Percentiles rank a stretch among this genome's conserved stretches.
Conservation (phyloP, 2,797 vertebrate species). For the Parauchenoglanis punctatus region DNA sequence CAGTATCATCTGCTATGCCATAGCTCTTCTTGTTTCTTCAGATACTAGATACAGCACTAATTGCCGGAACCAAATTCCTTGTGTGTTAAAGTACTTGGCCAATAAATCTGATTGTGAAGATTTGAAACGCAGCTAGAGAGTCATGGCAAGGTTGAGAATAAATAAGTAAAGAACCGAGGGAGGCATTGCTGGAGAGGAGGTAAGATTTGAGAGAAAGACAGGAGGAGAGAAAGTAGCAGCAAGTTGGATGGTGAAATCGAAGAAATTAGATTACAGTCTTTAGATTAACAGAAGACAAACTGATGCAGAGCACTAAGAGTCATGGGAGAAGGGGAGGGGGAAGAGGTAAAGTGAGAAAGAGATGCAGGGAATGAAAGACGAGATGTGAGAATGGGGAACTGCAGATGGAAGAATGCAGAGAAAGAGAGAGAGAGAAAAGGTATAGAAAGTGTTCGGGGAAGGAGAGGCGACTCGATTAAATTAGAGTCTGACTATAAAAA, state of each 20-base stretch:
- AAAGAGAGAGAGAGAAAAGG: neutral
- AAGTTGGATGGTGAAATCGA: neutral
- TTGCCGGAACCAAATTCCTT: too few relatives aligned
- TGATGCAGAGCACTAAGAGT: neutral
- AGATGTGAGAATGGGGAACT: neutral
- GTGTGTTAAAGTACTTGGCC: too few relatives aligned
- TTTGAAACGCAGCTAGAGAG: neutral
- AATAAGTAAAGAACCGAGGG: neutral
- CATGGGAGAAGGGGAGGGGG: neutral
- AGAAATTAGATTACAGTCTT: conserved; percentile 24
- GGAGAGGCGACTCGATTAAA: conserved; percentile 10
- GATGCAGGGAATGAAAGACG: conserved; percentile 1
- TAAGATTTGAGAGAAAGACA: neutral
- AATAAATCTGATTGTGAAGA: too few relatives aligned
- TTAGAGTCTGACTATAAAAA: conserved; percentile 8
- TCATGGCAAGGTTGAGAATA: neutral
- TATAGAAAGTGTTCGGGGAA: neutral
- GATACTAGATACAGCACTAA: too few relatives aligned
- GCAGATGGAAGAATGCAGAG: conserved; percentile 4
- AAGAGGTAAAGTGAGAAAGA: conserved; percentile 13
- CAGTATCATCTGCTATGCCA: too few relatives aligned
- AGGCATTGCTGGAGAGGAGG: neutral
- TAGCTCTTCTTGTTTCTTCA: too few relatives aligned
- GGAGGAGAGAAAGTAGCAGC: neutral
- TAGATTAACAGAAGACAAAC: neutral